A percentile compares a stretch with the other conserved stretches of the same genome.
Conservation (phyloP, 2,888 invertebrate species). For the Timema cristinae region DNA sequence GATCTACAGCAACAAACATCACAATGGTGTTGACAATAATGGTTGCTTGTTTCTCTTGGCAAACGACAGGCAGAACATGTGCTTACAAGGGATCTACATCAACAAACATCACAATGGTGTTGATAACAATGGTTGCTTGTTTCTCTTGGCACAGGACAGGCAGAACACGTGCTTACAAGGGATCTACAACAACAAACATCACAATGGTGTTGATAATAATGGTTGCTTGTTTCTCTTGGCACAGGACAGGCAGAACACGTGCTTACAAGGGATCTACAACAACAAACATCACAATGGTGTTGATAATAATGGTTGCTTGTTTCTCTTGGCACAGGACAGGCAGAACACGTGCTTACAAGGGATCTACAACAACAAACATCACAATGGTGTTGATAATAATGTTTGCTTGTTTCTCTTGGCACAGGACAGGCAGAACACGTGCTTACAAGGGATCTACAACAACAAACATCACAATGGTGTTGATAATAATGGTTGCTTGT, state of each 20-base stretch:
- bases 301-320: no score
- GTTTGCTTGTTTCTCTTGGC: conserved; percentile 84
- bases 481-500: no score
- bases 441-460: conserved; percentile 89
- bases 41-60: no score
- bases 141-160: conserved; percentile 82
- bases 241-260: conserved; percentile 92
- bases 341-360: conserved; percentile 98
- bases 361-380: conserved; percentile 57
- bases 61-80: conserved; percentile 92
- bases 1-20: conserved; percentile 57
- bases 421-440: conserved; percentile 92
- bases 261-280: conserved; percentile 89
- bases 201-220: not conserved
- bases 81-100: conserved; percentile 89
- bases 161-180: conserved; percentile 98
- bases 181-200: conserved; percentile 57
- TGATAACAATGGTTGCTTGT: no score
- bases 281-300: not conserved
- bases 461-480: not conserved
- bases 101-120: not conserved
- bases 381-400: conserved; percentile 41
- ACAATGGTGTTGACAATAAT: not conserved
- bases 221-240: no score
- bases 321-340: conserved; percentile 82